Percentiles rank a stretch among this genome's conserved stretches.
phyloP scores from a whole-genome alignment of 2,888 invertebrate species.

The Epinotia bilunana region DNA sequence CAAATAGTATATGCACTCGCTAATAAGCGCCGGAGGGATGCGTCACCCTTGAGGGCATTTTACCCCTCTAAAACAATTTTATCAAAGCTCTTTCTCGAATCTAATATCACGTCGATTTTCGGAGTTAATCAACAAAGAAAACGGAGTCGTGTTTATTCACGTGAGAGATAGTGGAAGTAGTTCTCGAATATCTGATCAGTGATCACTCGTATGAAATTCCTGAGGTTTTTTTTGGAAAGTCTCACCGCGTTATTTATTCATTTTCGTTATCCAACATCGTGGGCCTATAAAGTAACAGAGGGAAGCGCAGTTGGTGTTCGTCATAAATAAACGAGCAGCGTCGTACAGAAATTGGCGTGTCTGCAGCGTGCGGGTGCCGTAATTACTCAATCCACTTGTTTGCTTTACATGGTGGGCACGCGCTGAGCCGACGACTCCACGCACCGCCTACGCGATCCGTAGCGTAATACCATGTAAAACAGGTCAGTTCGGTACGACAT shows the following conservation, averaged over 20 bases:
- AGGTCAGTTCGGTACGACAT: background rate
- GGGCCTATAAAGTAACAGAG: conserved; percentile 40
- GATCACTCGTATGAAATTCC: conserved; percentile 9
- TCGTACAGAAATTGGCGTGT: conserved; percentile 35
- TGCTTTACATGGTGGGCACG: conserved; percentile 18
- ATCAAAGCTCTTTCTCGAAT: conserved; percentile 40
- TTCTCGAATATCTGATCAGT: background rate
- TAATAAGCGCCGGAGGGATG: conserved; percentile 70
- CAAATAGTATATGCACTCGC: conserved; percentile 78
- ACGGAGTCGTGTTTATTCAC: conserved; percentile 8
- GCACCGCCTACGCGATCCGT: background rate
- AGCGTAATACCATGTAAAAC: background rate
- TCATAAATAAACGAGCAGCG: conserved; percentile 37
- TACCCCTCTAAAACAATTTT: conserved; percentile 43
- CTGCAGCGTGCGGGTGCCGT: conserved; percentile 6
- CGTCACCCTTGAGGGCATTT: conserved; percentile 26
- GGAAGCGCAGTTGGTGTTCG: conserved; percentile 32
- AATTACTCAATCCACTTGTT: conserved; percentile 36
- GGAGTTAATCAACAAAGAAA: conserved; percentile 41
- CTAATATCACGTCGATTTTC: conserved; percentile 43
- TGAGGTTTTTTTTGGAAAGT: conserved; percentile 5
- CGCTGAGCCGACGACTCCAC: background rate
- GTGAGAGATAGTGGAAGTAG: conserved; percentile 18
- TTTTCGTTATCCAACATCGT: conserved; percentile 35
- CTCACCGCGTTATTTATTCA: conserved; percentile 35